Evolutionary conservation across 2,797 vertebrate species (phyloP).

Genomic region (Benthosema pterotum): DNA sequence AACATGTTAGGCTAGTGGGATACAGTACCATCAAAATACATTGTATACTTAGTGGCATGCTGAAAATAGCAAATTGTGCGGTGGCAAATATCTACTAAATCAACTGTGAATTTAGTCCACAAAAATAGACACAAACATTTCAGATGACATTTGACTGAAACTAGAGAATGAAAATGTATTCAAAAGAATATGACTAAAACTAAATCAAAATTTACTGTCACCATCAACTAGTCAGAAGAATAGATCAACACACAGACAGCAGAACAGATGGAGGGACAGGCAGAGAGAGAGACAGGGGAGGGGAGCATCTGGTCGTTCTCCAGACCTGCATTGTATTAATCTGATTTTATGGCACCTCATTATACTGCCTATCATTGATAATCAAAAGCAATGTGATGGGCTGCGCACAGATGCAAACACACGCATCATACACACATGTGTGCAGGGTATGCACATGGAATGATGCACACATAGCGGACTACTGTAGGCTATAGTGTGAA

Average conservation of each 20-base stretch:
- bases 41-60: too few relatives aligned
- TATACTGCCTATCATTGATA: slow-evolving; percentile 72
- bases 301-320: slow-evolving; percentile 65
- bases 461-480: neutral
- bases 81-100: too few relatives aligned
- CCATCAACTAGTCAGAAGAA: too few relatives aligned
- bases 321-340: slow-evolving; percentile 66
- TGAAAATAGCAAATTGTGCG: too few relatives aligned
- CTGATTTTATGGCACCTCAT: slow-evolving; percentile 74
- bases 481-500: neutral
- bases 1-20: too few relatives aligned
- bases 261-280: neutral
- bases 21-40: too few relatives aligned
- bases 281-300: neutral
- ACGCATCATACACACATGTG: neutral
- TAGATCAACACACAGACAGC: neutral
- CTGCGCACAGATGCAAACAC: slow-evolving; percentile 23
- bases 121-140: too few relatives aligned
- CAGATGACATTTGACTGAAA: too few relatives aligned
- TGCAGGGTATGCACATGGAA: neutral
- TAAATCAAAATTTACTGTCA: too few relatives aligned
- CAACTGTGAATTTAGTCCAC: too few relatives aligned
- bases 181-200: too few relatives aligned
- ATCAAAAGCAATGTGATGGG: slow-evolving; percentile 64
- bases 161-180: too few relatives aligned